Evolutionary conservation across 2,888 invertebrate genomes (phyloP).

Genomic region (Idaea aversata): DNA sequence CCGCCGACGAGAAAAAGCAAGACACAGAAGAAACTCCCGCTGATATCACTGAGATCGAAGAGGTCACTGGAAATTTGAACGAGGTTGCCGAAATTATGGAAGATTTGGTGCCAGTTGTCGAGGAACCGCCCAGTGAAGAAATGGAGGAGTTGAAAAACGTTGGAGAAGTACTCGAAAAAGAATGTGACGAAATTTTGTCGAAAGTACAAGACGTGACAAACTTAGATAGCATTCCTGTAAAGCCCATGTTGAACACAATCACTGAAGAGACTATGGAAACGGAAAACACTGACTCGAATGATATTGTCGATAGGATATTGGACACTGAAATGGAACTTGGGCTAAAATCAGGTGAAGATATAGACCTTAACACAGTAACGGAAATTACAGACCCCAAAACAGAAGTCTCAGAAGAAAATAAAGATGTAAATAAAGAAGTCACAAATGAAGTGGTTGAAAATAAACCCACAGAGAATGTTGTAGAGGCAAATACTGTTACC

Average conservation of each 20-base stretch:
- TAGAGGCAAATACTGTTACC: conserved; percentile 29
- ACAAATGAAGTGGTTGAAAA: conserved; percentile 20
- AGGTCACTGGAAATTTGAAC: conserved; percentile 51
- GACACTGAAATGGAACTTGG: conserved; percentile 64
- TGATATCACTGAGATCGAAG: conserved; percentile 58
- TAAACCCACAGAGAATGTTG: conserved; percentile 27
- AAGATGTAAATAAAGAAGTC: conserved; percentile 25
- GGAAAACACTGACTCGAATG: conserved; percentile 61
- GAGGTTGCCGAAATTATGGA: conserved; percentile 56
- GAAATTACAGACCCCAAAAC: conserved; percentile 38
- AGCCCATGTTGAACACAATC: conserved; percentile 61
- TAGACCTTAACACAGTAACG: conserved; percentile 40
- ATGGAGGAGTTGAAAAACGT: conserved; percentile 65
- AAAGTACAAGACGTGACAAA: conserved; percentile 73
- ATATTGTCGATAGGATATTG: conserved; percentile 67
- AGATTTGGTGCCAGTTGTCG: conserved; percentile 62
- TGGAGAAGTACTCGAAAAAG: conserved; percentile 69
- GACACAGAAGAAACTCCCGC: conserved; percentile 43
- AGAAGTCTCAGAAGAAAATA: conserved; percentile 19
- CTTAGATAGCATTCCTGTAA: conserved; percentile 62
- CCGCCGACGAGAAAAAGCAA: conserved; percentile 34
- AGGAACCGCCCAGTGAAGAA: conserved; percentile 41
- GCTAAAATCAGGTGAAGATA: conserved; percentile 52
- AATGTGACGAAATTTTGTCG: conserved; percentile 72
- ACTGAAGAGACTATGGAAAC: conserved; percentile 65